These are phyloP conservation scores for Amblyraja radiata DNA, from an alignment of 2,797 vertebrate genomes.

Conservation along the genomic window DNA sequence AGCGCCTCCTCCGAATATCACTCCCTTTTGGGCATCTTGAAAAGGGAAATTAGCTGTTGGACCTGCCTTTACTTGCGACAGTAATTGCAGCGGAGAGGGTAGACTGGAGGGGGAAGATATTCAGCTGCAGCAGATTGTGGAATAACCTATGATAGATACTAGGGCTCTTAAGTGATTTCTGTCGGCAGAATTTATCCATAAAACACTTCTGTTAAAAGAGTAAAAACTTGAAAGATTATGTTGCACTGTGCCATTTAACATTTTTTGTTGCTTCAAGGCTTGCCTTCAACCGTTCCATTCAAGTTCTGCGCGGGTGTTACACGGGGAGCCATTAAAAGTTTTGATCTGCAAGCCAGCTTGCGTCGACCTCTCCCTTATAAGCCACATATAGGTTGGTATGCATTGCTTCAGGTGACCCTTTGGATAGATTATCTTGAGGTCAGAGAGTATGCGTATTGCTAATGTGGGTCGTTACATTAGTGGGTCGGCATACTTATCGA, in stretches of 20 bases:
- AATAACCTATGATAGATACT: neutral
- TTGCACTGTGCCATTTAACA: neutral
- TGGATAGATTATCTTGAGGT: too few relatives aligned
- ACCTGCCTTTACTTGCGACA: neutral
- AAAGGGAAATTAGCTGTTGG: neutral
- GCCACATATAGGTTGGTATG: slow-evolving; percentile 75
- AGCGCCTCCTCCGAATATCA: too few relatives aligned
- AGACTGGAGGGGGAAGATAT: neutral
- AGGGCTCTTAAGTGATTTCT: neutral
- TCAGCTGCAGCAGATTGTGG: neutral
- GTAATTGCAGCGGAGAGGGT: neutral
- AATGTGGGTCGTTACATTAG: neutral
- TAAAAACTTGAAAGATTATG: neutral
- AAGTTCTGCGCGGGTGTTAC: slow-evolving; percentile 45
- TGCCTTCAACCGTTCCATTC: neutral
- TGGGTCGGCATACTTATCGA: too few relatives aligned
- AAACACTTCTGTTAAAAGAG: neutral
- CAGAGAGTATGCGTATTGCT: neutral
- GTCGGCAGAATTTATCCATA: neutral
- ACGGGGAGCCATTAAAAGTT: slow-evolving; percentile 71
- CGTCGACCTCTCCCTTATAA: slow-evolving; percentile 78
- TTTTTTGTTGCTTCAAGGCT: neutral
- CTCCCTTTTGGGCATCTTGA: neutral
- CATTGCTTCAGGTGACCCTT: neutral
- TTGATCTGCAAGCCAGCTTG: slow-evolving; percentile 88